Percentiles rank a stretch among this genome's conserved stretches.
phyloP scores from a whole-genome alignment of 2,797 vertebrate species.

The Rhabdophis nuchalis region DNA sequence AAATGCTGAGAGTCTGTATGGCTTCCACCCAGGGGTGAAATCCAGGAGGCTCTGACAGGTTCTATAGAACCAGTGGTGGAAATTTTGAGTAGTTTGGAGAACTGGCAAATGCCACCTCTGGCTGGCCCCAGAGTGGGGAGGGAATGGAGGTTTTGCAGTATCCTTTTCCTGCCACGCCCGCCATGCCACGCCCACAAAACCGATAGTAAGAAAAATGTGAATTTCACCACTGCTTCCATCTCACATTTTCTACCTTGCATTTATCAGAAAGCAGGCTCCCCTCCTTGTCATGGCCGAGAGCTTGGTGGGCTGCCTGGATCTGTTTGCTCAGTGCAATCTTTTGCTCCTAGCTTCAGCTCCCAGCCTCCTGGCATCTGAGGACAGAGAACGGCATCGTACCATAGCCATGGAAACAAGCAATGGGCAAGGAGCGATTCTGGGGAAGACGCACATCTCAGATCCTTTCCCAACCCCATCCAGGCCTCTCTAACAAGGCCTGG shows the following conservation, averaged over 20 bases:
- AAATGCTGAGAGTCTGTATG: constrained; percentile 63
- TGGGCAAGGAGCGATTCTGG: accelerated
- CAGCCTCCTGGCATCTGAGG: background rate
- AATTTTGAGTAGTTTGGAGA: too few species aligned
- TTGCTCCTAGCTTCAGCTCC: accelerated
- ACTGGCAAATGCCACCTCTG: too few species aligned
- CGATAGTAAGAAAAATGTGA: too few species aligned
- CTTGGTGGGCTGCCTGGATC: background rate
- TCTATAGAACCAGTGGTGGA: too few species aligned
- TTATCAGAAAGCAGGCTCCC: constrained; percentile 61
- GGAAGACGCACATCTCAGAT: accelerated
- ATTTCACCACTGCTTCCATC: too few species aligned
- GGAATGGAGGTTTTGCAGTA: too few species aligned
- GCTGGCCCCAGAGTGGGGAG: too few species aligned
- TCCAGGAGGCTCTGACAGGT: too few species aligned
- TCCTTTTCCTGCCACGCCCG: too few species aligned
- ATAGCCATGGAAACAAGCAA: constrained; percentile 23
- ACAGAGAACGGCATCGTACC: background rate
- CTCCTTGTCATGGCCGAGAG: background rate
- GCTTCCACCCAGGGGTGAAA: too few species aligned
- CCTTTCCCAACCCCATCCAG: background rate
- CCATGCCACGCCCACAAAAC: too few species aligned
- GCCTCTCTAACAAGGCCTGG: background rate
- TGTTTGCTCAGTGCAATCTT: background rate
- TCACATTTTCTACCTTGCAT: constrained; percentile 51